Evolutionary conservation across 1,140 invertebrate species (phyloP), one percentile per base, ranked within the genome.

Genomic region (Zaprionus kolodkinae): DNA sequence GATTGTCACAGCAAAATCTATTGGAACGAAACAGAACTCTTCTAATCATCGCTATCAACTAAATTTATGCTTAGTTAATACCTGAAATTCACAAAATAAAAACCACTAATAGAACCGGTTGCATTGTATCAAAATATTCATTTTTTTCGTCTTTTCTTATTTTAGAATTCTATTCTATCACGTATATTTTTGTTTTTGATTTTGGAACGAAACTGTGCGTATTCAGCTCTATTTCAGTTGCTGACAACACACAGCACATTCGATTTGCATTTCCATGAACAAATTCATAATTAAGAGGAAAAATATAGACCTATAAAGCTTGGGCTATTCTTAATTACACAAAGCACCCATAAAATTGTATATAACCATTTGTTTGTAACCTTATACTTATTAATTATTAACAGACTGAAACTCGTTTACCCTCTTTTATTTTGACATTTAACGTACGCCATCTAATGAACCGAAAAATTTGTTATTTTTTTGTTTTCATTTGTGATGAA

Each of bases 381-480:
- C 50, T 54, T 5, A 65, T 54, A 60, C 27, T 64, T 33, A 76
- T 59, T 72, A 55, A 66, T 72, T 61, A 57, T 48, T 36, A 35
- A 38, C 27, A n/a, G 11, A 13, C 17, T 9, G 6, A 81, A 88
- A 88, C 85, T 81, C 62, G 84, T 86, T 86, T 82, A 79, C 52
- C 55, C 78, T 55, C 54, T 54, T 21, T 55, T 73, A 36, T 17
- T 35, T 54, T 89, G 78, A 72, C 84, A 88, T 88, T 88, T 80
- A 78, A 62, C 56, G 50, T 63, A 65, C 67, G 65, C 76, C 80
- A 76, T 69, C 65, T 45, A 87, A 86, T 87, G 79, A 86, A 79
- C 50, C 21, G 17, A 67, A 48, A 33, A 52, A 62, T 38, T 63
- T 54, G 33, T 75, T 64, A 43, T 40, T 66, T 25, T 25, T 59